These are phyloP conservation scores for Aplochiton taeniatus DNA, from an alignment of 2,797 vertebrate genomes.

Conservation along the genomic window DNA sequence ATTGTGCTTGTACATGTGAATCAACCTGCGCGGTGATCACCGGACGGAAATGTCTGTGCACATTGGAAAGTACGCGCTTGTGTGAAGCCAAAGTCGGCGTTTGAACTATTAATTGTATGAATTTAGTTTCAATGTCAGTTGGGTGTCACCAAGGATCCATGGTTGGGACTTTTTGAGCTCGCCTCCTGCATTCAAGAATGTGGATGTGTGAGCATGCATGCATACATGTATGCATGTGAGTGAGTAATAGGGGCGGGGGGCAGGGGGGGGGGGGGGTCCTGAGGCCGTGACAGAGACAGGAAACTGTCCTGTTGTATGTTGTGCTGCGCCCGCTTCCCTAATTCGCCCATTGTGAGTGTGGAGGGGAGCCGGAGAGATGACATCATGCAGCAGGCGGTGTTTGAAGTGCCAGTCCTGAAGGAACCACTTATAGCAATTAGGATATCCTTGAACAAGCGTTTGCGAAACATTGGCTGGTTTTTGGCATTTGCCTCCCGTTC, in stretches of 20 bases:
- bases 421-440: slow-evolving; percentile 99
- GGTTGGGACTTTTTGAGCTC: background rate
- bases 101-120: too few relatives aligned
- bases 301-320: slow-evolving; percentile 67
- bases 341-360: slow-evolving; percentile 86
- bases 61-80: too few relatives aligned
- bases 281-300: slow-evolving; percentile 53
- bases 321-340: slow-evolving; percentile 72
- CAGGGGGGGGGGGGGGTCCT: slow-evolving; percentile 25
- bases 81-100: too few relatives aligned
- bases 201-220: background rate
- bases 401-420: slow-evolving; percentile 92
- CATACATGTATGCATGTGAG: slow-evolving; percentile 11
- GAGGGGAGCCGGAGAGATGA: slow-evolving; percentile 84
- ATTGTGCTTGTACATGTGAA: slow-evolving; percentile 48
- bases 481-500: slow-evolving; percentile 86
- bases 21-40: slow-evolving; percentile 49
- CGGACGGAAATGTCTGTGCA: too few relatives aligned
- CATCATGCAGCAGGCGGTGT: slow-evolving; percentile 88
- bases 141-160: background rate
- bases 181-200: background rate
- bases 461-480: slow-evolving; percentile 92
- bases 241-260: slow-evolving; percentile 18
- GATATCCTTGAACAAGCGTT: slow-evolving; percentile 99
- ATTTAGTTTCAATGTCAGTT: too few relatives aligned